phyloP scores from a whole-genome alignment of 2,113 vertebrate genomes.

The Sander vitreus region DNA sequence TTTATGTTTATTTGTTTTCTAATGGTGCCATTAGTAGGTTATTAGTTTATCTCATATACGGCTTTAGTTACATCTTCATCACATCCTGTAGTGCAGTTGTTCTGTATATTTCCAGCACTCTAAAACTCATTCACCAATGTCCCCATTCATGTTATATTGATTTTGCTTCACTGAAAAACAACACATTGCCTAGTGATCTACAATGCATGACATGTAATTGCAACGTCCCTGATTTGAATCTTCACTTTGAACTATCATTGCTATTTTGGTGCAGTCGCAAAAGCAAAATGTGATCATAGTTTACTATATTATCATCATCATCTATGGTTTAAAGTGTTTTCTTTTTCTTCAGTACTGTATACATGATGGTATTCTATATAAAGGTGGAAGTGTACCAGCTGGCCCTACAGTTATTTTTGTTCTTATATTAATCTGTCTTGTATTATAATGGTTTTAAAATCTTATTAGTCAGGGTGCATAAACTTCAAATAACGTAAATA shows the following conservation, averaged over 20 bases:
- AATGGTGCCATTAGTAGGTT: constrained; percentile 39
- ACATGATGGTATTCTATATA: neutral
- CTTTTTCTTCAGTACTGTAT: neutral
- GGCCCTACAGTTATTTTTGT: neutral
- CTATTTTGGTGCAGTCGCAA: neutral
- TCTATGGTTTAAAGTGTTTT: neutral
- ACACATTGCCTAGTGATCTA: neutral
- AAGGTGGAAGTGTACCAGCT: neutral
- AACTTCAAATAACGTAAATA: constrained; percentile 50
- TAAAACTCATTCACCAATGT: constrained; percentile 20
- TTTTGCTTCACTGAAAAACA: constrained; percentile 17
- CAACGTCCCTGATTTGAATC: neutral
- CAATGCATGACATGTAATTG: neutral
- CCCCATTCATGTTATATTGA: constrained; percentile 23
- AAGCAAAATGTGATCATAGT: constrained; percentile 16
- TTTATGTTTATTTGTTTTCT: constrained; percentile 42
- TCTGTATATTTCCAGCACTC: neutral
- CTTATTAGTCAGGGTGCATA: constrained; percentile 52
- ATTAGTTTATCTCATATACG: constrained; percentile 43
- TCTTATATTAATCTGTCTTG: constrained; percentile 39
- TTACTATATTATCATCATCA: neutral
- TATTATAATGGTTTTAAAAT: constrained; percentile 45
- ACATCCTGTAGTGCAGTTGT: constrained; percentile 3
- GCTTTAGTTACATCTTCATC: constrained; percentile 54
- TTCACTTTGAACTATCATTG: neutral